Conservation (phyloP, 2,797 vertebrate genomes). For the Microctenopoma steveboyesi region DNA sequence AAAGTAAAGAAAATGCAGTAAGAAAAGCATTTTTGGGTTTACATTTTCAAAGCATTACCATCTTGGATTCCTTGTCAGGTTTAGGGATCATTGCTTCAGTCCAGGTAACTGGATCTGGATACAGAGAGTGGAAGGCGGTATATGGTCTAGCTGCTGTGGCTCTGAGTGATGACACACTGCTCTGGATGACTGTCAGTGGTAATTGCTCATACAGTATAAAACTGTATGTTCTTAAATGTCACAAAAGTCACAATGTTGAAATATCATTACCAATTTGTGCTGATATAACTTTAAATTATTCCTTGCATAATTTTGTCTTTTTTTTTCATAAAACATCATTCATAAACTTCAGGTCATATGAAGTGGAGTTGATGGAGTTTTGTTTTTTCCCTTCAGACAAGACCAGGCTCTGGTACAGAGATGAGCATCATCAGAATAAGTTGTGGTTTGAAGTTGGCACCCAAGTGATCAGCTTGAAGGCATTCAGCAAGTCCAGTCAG, state of each 20-base stretch:
- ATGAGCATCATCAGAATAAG: constrained; percentile 73
- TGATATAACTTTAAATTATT: neutral
- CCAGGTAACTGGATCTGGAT: constrained; percentile 79
- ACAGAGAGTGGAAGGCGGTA: constrained; percentile 78
- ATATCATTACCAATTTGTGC: neutral
- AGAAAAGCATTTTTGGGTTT: neutral
- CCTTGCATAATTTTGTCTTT: too few species aligned
- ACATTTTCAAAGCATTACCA: neutral
- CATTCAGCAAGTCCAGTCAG: constrained; percentile 85
- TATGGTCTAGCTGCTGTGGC: constrained; percentile 81
- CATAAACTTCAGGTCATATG: too few species aligned
- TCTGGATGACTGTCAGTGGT: constrained; percentile 88
- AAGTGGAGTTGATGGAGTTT: neutral
- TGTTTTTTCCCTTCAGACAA: constrained; percentile 69
- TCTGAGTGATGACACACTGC: constrained; percentile 77
- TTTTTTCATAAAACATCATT: too few species aligned
- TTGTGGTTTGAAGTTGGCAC: constrained; percentile 87
- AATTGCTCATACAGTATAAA: constrained; percentile 23
- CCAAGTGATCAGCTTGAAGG: constrained; percentile 84
- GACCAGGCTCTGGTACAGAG: constrained; percentile 88
- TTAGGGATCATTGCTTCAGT: constrained; percentile 66
- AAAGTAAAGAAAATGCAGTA: neutral
- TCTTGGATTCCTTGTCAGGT: constrained; percentile 49
- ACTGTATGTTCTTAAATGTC: neutral
- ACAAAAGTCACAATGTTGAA: neutral